Base-by-base conservation (phyloP, 2,797 vertebrate genomes). In the Phalloptychus januarius region DNA sequence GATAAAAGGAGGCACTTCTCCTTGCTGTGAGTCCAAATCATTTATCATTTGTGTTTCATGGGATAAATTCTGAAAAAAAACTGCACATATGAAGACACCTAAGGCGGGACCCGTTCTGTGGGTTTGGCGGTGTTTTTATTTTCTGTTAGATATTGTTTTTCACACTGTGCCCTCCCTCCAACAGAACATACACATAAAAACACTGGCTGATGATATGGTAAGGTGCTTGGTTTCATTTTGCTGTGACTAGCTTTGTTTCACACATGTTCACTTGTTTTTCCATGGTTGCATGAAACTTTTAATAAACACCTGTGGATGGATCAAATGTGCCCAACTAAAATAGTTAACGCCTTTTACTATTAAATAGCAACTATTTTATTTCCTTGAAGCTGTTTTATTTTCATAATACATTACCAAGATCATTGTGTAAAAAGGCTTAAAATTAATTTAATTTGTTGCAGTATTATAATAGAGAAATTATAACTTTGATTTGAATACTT, bases 121-220 rank as follows among this genome's bases (percentile, higher is more conserved):
- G 87, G 71, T 76, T 83, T 86, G 76, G 44, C 56, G 40, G 78
- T 88, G 77, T 83, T 94, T 89, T 93, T 79, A 67, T 87, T 95
- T 95, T 95, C 91, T 88, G 91, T 95, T 93, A 84, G 87, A 84
- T 89, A 65, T 91, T 87, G 92, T 93, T 93, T 93, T 92, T 95
- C 89, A 94, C 82, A 81, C 85, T 95, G 77, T 95, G 86, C 93
- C 94, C 95, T 96, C 94, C 96, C 93, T 96, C 94, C 95, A 96
- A 96, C 98, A 99, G 98, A 99, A 99, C 95, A 98, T 99, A 96
- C 97, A 99, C 93, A 99, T 99, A 95, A 99, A 99, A 99, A 98
- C 98, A 96, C 97, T 99, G 98, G 98, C 98, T 95, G 98, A 99
- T 95, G 98, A 99, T 95, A 96, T 99, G 98, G 98, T 99, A 99